A percentile compares a stretch with the other conserved stretches of the same genome.
phyloP scores from a whole-genome alignment of 2,797 vertebrate genomes.

The Pagetopsis macropterus region DNA sequence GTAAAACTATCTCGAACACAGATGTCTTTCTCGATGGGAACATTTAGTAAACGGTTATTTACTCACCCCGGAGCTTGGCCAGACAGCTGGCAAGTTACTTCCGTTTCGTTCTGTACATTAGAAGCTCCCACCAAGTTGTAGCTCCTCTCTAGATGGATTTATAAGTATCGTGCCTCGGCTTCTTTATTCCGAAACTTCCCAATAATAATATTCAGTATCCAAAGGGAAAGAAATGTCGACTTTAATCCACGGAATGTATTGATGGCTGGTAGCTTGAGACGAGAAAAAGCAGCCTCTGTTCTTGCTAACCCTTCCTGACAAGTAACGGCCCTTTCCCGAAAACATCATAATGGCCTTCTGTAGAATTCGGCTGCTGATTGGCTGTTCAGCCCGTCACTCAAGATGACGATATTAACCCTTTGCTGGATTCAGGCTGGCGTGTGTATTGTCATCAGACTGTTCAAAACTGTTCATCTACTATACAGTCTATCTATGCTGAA shows the following conservation, averaged over 20 bases:
- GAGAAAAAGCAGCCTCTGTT: background rate
- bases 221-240: accelerated
- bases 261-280: accelerated
- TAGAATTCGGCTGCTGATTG: constrained; percentile 64
- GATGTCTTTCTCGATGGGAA: background rate
- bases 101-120: constrained; percentile 78
- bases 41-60: constrained; percentile 16
- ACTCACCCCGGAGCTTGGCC: constrained; percentile 79
- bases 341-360: constrained; percentile 56
- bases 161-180: background rate
- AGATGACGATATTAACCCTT: constrained; percentile 31
- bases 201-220: background rate
- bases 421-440: background rate
- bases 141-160: background rate
- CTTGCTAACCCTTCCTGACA: constrained; percentile 80
- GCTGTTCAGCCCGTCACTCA: constrained; percentile 66
- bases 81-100: constrained; percentile 82
- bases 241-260: background rate
- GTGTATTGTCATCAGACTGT: background rate
- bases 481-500: too few relatives aligned
- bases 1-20: background rate
- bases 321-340: constrained; percentile 81
- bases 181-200: background rate
- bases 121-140: constrained; percentile 43
- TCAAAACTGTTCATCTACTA: too few relatives aligned